Evolutionary conservation across 2,888 invertebrate genomes (phyloP).

Genomic region (Fabriciana adippe): DNA sequence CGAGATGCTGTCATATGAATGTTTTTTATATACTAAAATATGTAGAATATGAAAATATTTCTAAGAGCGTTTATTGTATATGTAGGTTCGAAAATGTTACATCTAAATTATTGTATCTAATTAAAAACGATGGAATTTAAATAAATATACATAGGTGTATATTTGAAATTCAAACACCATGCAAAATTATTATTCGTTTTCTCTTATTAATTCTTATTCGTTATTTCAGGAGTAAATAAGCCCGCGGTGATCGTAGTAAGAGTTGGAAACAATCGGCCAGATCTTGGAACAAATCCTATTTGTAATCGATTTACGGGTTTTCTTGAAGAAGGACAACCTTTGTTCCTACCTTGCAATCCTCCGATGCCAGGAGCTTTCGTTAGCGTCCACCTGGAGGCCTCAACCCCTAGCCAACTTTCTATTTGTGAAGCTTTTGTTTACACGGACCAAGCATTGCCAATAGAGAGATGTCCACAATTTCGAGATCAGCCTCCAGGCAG

Average conservation of each 20-base stretch:
- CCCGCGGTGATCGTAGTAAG: slow-evolving; percentile 94
- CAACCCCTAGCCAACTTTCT: slow-evolving; percentile 88
- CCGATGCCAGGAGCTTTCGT: slow-evolving; percentile 98
- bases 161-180: background rate
- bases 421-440: slow-evolving; percentile 97
- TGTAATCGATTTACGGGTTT: slow-evolving; percentile 95
- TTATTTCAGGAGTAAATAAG: slow-evolving; percentile 84
- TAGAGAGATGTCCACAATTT: slow-evolving; percentile 95
- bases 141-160: background rate
- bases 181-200: too few relatives aligned
- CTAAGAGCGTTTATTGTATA: background rate
- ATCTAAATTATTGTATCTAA: too few relatives aligned
- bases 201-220: background rate
- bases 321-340: slow-evolving; percentile 93
- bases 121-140: too few relatives aligned
- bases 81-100: too few relatives aligned
- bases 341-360: slow-evolving; percentile 96
- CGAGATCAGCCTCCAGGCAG: slow-evolving; percentile 96
- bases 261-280: slow-evolving; percentile 96
- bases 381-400: slow-evolving; percentile 93
- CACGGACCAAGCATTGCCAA: slow-evolving; percentile 94
- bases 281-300: slow-evolving; percentile 94
- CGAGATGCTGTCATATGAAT: slow-evolving; percentile 45
- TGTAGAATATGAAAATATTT: slow-evolving; percentile 9
- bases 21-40: slow-evolving; percentile 18